A percentile compares a stretch with the other conserved stretches of the same genome.
These are phyloP conservation scores for Eulemur rufifrons DNA, from an alignment of 2,113 vertebrate genomes.

Conservation along the genomic window DNA sequence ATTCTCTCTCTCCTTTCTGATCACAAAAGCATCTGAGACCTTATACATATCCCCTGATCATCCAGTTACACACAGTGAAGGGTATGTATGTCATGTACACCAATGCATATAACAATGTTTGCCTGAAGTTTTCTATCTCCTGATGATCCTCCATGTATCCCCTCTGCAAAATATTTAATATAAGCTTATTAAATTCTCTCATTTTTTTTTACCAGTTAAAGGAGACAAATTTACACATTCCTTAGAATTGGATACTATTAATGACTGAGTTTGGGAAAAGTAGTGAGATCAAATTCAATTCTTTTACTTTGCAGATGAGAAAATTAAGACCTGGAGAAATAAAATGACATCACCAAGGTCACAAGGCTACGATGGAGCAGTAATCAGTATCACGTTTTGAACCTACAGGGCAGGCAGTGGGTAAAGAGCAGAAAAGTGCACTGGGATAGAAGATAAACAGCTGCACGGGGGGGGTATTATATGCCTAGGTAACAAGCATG, in stretches of 20 bases:
- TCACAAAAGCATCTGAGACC: constrained; percentile 43
- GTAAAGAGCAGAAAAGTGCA: background rate
- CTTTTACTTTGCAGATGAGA: constrained; percentile 30
- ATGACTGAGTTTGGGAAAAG: constrained; percentile 33
- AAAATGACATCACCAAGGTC: background rate
- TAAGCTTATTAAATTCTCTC: constrained; percentile 36
- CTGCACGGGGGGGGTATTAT: background rate
- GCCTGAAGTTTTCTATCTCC: background rate
- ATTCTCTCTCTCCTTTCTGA: constrained; percentile 47
- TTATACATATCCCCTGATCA: background rate
- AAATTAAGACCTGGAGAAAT: constrained; percentile 38
- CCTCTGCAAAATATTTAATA: background rate
- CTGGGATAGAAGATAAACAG: background rate
- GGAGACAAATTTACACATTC: background rate
- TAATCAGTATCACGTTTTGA: constrained; percentile 12
- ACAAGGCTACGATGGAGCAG: background rate
- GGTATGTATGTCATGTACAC: background rate
- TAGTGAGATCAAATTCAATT: constrained; percentile 39
- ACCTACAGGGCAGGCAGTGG: background rate
- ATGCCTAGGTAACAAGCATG: background rate
- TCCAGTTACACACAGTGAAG: background rate
- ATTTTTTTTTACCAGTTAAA: constrained; percentile 20
- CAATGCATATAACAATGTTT: background rate
- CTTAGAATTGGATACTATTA: constrained; percentile 34
- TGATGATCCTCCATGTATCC: background rate